Evolutionary conservation across 2,888 invertebrate genomes (phyloP).

Genomic region (Drosophila acutilabella): DNA sequence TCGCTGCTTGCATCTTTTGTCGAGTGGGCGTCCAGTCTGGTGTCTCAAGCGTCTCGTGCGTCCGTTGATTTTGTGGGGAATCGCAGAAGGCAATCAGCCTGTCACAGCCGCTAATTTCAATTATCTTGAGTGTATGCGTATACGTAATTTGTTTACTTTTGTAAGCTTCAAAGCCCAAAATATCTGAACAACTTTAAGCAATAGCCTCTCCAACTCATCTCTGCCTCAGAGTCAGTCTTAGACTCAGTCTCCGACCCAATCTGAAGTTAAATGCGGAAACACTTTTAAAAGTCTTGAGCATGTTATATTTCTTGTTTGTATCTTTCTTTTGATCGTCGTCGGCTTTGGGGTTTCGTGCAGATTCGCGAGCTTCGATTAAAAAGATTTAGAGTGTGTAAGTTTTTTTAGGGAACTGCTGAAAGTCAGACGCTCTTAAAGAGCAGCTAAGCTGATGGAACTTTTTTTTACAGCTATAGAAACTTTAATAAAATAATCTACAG

Average conservation of each 20-base stretch:
- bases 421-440: slow-evolving; percentile 15
- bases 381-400: slow-evolving; percentile 1
- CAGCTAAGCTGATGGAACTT: background rate
- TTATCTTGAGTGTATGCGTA: slow-evolving; percentile 75
- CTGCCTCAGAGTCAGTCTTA: background rate
- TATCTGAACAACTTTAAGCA: slow-evolving; percentile 44
- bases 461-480: background rate
- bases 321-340: slow-evolving; percentile 30
- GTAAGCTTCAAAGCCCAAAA: slow-evolving; percentile 27
- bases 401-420: background rate
- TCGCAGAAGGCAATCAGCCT: slow-evolving; percentile 73
- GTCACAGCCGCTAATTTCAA: slow-evolving; percentile 78
- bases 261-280: slow-evolving; percentile 53
- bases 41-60: slow-evolving; percentile 14
- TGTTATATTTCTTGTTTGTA: slow-evolving; percentile 19
- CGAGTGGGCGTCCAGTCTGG: slow-evolving; percentile 64
- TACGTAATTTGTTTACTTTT: slow-evolving; percentile 76
- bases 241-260: background rate
- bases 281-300: slow-evolving; percentile 42
- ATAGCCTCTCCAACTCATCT: slow-evolving; percentile 10
- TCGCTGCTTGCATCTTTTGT: background rate
- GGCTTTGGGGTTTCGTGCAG: slow-evolving; percentile 28
- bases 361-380: slow-evolving; percentile 42
- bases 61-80: slow-evolving; percentile 61
- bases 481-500: background rate